A percentile compares a stretch with the other conserved stretches of the same genome.
phyloP scores from a whole-genome alignment of 2,113 vertebrate species.

The Mesoclemmys tuberculata region DNA sequence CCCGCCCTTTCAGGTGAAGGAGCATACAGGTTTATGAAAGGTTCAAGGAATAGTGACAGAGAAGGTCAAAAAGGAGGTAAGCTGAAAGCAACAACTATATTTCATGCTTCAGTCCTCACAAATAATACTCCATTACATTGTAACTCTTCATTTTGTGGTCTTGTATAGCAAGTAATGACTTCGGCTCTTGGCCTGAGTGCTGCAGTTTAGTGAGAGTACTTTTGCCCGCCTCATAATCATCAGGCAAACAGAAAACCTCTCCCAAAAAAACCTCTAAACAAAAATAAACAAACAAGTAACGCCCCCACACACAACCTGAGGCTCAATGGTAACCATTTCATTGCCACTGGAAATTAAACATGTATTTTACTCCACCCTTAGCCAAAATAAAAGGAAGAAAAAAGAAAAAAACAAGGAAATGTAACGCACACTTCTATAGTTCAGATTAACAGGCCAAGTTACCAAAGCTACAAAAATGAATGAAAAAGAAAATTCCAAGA shows the following conservation, averaged over 20 bases:
- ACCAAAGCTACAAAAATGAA: slow-evolving; percentile 54
- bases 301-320: slow-evolving; percentile 59
- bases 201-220: background rate
- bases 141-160: slow-evolving; percentile 1
- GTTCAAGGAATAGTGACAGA: background rate
- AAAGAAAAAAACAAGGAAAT: background rate
- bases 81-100: background rate
- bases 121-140: background rate
- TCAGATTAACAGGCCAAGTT: slow-evolving; percentile 12
- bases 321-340: slow-evolving; percentile 52
- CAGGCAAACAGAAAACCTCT: slow-evolving; percentile 18
- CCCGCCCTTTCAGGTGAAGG: slow-evolving; percentile 63
- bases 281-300: background rate
- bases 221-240: slow-evolving; percentile 21
- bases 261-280: slow-evolving; percentile 1
- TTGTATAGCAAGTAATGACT: slow-evolving; percentile 21
- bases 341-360: slow-evolving; percentile 10
- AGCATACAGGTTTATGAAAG: slow-evolving; percentile 37
- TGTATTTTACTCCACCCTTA: slow-evolving; percentile 20
- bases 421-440: slow-evolving; percentile 43
- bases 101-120: background rate
- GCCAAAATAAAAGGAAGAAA: background rate
- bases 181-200: background rate
- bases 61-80: slow-evolving; percentile 11
- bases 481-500: slow-evolving; percentile 69